Percentiles rank a stretch among this genome's conserved stretches.
phyloP scores from a whole-genome alignment of 2,113 vertebrate genomes.

The Sinocyclocheilus maitianheensis region DNA sequence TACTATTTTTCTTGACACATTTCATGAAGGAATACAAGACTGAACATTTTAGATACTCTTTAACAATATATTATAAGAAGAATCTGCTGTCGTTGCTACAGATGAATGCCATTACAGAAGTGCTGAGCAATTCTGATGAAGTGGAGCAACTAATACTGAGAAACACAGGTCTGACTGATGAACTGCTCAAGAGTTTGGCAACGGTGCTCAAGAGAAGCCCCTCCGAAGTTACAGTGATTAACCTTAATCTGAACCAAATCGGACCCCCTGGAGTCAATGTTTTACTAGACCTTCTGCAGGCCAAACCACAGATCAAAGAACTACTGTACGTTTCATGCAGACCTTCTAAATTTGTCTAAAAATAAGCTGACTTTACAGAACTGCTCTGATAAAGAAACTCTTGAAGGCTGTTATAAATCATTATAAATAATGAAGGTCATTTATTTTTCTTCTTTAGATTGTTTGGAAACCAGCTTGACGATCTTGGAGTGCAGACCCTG shows the following conservation, averaged over 20 bases:
- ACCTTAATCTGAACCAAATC: conserved; percentile 82
- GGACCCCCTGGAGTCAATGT: conserved; percentile 73
- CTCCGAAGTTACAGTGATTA: conserved; percentile 76
- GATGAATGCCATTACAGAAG: conserved; percentile 72
- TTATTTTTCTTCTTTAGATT: conserved; percentile 66
- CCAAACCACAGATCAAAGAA: conserved; percentile 72
- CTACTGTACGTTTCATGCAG: conserved; percentile 72
- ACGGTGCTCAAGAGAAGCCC: conserved; percentile 70
- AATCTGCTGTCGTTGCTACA: conserved; percentile 40
- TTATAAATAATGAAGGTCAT: background rate
- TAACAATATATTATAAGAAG: background rate
- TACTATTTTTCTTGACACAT: background rate
- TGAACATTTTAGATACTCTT: background rate
- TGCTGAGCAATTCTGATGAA: conserved; percentile 72
- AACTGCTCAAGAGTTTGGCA: conserved; percentile 70
- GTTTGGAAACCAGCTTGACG: conserved; percentile 79
- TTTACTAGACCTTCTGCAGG: conserved; percentile 73
- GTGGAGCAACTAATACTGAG: conserved; percentile 80
- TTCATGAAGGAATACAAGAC: background rate
- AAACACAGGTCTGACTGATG: conserved; percentile 79
- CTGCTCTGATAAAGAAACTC: background rate
- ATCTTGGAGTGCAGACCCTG: conserved; percentile 71
- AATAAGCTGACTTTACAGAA: conserved; percentile 1
- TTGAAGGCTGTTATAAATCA: conserved; percentile 11
- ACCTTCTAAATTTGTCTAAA: background rate